Conservation (phyloP, 1,140 invertebrate genomes). For the Aphelenchoides avenae region DNA sequence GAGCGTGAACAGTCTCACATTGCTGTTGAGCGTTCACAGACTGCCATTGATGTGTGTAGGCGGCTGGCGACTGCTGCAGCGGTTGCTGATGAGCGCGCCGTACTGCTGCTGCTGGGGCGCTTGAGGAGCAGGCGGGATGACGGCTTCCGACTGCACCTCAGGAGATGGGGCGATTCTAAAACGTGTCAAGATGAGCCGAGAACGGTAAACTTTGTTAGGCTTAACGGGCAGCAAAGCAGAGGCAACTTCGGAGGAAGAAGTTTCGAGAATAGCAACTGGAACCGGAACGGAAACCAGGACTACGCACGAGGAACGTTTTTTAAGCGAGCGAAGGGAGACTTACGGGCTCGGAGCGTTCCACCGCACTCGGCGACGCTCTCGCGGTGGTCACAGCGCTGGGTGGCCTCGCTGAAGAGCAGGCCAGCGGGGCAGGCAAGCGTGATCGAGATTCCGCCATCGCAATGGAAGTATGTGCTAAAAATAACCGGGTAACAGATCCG, state of each 20-base stretch:
- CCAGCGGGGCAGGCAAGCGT: constrained; percentile 20
- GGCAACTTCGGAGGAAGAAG: too few species aligned
- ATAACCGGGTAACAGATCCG: too few species aligned
- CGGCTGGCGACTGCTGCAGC: not conserved
- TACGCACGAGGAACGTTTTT: too few species aligned
- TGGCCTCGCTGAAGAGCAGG: constrained; percentile 4
- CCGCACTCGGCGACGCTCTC: constrained; percentile 16
- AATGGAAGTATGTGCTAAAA: not conserved
- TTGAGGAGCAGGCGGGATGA: constrained; percentile 4
- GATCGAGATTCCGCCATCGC: not conserved
- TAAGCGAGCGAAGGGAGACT: not conserved
- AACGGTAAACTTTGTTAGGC: not conserved
- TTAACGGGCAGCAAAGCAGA: too few species aligned
- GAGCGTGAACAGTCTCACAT: too few species aligned
- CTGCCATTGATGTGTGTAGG: not conserved
- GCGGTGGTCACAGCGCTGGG: constrained; percentile 11
- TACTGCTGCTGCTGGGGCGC: not conserved
- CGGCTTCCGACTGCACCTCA: constrained; percentile 5
- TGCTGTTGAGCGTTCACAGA: too few species aligned
- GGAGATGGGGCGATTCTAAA: constrained; percentile 1
- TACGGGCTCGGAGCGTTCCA: constrained; percentile 12
- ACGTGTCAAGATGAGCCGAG: not conserved
- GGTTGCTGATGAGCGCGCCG: constrained; percentile 1
- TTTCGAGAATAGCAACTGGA: too few species aligned
- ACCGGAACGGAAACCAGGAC: too few species aligned